phyloP scores from a whole-genome alignment of 2,888 invertebrate genomes.

The Cheiracanthium punctorium region DNA sequence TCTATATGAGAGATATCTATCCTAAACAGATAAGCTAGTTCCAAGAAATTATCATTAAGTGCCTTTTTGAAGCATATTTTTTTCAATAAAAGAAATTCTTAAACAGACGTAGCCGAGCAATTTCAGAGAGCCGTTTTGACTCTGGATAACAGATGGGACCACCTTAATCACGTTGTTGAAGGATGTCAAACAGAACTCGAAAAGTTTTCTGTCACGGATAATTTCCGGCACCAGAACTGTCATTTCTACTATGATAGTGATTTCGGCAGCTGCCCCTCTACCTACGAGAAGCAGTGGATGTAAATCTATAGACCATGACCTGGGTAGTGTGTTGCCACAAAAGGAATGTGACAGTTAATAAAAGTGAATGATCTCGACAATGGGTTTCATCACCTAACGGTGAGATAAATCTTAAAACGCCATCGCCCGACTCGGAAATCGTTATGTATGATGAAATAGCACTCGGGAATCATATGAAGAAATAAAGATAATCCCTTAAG shows the following conservation, averaged over 20 bases:
- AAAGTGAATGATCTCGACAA: not conserved
- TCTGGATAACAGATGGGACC: not conserved
- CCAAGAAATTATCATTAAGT: no score
- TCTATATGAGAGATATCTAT: no score
- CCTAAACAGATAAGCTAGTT: no score
- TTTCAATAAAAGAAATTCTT: no score
- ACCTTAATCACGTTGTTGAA: constrained; percentile 18
- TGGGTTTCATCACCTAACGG: not conserved
- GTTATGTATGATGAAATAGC: no score
- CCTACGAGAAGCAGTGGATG: not conserved
- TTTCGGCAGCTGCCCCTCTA: not conserved
- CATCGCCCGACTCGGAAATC: no score
- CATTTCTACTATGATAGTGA: not conserved
- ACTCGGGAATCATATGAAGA: no score
- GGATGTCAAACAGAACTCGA: constrained; percentile 14
- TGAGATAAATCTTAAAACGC: not conserved
- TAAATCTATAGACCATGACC: constrained; percentile 37
- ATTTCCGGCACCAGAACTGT: constrained; percentile 35
- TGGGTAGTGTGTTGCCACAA: not conserved
- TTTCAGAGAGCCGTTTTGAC: not conserved
- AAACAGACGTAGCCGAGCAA: not conserved
- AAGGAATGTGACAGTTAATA: not conserved
- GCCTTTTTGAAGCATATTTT: no score
- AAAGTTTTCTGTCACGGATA: constrained; percentile 45
- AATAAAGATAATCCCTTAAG: no score